Evolutionary conservation across 2,113 vertebrate genomes (phyloP).

Genomic region (Mormyrus iriodes): DNA sequence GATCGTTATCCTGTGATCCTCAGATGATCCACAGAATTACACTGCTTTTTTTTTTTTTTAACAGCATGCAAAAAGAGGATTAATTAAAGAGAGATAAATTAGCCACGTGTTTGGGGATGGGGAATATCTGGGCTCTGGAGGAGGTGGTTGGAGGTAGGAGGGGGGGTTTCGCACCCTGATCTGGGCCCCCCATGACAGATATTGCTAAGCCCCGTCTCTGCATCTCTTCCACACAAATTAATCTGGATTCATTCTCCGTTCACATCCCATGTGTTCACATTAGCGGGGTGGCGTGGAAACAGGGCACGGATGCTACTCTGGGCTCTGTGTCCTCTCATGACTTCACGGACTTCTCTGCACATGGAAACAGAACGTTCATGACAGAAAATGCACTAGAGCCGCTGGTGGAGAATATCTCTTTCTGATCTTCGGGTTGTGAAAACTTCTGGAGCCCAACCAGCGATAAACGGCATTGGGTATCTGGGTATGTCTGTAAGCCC

Average conservation of each 20-base stretch:
- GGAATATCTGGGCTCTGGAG: not conserved
- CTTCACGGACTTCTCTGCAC: not conserved
- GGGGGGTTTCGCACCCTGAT: slow-evolving; percentile 5
- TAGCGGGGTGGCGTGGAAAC: not conserved
- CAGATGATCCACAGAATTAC: slow-evolving; percentile 14
- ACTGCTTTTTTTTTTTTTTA: slow-evolving; percentile 4
- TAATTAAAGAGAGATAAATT: slow-evolving; percentile 2
- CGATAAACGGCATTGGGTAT: not conserved
- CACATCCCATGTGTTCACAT: slow-evolving; percentile 9
- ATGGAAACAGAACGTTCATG: not conserved
- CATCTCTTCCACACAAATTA: slow-evolving; percentile 15
- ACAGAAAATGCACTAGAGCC: not conserved
- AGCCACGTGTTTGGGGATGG: slow-evolving; percentile 6
- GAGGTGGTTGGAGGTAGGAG: slow-evolving; percentile 7
- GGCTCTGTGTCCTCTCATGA: not conserved
- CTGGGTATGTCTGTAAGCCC: not conserved
- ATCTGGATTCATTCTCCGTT: slow-evolving; percentile 14
- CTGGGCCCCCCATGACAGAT: not conserved
- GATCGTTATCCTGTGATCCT: slow-evolving; percentile 16
- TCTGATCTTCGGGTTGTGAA: not conserved
- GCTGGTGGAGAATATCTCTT: not conserved
- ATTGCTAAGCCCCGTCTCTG: not conserved
- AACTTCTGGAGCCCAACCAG: not conserved
- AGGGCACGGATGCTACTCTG: not conserved
- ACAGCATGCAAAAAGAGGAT: slow-evolving; percentile 9